phyloP scores from a whole-genome alignment of 2,888 invertebrate genomes.

The Melieria crassipennis region DNA sequence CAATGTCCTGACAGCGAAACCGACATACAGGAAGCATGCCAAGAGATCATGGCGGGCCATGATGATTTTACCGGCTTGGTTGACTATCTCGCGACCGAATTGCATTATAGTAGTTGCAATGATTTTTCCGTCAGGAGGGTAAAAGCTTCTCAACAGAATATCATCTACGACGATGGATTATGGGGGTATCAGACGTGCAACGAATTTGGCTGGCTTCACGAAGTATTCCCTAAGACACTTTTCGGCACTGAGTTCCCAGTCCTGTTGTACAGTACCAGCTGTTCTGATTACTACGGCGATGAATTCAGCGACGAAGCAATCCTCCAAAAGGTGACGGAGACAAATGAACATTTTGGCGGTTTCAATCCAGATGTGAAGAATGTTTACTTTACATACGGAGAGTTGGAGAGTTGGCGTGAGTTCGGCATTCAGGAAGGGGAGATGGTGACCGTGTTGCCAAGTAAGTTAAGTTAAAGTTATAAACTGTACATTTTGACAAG shows the following conservation, averaged over 20 bases:
- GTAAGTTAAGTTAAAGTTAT: too few relatives aligned
- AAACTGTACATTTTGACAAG: too few relatives aligned
- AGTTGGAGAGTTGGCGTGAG: slow-evolving; percentile 70
- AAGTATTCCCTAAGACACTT: slow-evolving; percentile 71
- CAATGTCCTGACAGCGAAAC: slow-evolving; percentile 46
- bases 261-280: slow-evolving; percentile 51
- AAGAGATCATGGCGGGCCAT: slow-evolving; percentile 50
- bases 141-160: background rate
- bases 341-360: slow-evolving; percentile 68
- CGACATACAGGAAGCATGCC: slow-evolving; percentile 53
- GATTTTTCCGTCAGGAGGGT: slow-evolving; percentile 50
- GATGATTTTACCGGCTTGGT: slow-evolving; percentile 53
- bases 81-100: slow-evolving; percentile 47
- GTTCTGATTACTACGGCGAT: slow-evolving; percentile 56
- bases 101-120: slow-evolving; percentile 45
- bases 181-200: slow-evolving; percentile 88
- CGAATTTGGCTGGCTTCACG: slow-evolving; percentile 87
- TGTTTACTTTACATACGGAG: slow-evolving; percentile 69
- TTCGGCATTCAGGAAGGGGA: slow-evolving; percentile 65
- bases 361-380: slow-evolving; percentile 65
- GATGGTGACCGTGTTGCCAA: too few relatives aligned
- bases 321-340: slow-evolving; percentile 53
- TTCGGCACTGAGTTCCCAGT: slow-evolving; percentile 64
- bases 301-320: slow-evolving; percentile 49
- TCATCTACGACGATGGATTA: too few relatives aligned